These are phyloP conservation scores for Bufo gargarizans DNA, from an alignment of 2,113 vertebrate species.

Conservation along the genomic window DNA sequence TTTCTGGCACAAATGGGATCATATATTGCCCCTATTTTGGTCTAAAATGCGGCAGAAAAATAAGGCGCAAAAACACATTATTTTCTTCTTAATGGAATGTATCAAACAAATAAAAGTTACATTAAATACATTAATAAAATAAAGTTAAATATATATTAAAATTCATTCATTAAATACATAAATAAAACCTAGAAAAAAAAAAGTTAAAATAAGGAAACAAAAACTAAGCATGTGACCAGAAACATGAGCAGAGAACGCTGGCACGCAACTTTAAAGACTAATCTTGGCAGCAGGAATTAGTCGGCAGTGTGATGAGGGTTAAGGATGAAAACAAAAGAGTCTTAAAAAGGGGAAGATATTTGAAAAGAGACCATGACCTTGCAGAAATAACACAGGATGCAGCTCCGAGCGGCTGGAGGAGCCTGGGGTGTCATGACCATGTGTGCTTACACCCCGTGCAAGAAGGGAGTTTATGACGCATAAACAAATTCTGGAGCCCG, in stretches of 20 bases:
- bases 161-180: too few species aligned
- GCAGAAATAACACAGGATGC: slow-evolving; percentile 41
- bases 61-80: too few species aligned
- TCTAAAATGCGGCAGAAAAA: too few species aligned
- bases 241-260: too few species aligned
- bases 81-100: too few species aligned
- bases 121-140: too few species aligned
- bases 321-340: neutral
- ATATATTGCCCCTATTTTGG: too few species aligned
- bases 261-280: neutral
- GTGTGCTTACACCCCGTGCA: neutral
- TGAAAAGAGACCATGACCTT: slow-evolving; percentile 1
- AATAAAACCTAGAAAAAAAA: neutral
- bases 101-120: too few species aligned
- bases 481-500: neutral
- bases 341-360: slow-evolving; percentile 24
- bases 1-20: too few species aligned
- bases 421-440: neutral
- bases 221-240: neutral
- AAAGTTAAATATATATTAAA: too few species aligned
- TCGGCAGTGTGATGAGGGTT: slow-evolving; percentile 23
- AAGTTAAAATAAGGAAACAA: neutral
- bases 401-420: neutral
- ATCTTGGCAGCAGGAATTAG: slow-evolving; percentile 27
- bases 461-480: neutral